Conservation (phyloP, 2,888 invertebrate species). For the Cheiracanthium punctorium region DNA sequence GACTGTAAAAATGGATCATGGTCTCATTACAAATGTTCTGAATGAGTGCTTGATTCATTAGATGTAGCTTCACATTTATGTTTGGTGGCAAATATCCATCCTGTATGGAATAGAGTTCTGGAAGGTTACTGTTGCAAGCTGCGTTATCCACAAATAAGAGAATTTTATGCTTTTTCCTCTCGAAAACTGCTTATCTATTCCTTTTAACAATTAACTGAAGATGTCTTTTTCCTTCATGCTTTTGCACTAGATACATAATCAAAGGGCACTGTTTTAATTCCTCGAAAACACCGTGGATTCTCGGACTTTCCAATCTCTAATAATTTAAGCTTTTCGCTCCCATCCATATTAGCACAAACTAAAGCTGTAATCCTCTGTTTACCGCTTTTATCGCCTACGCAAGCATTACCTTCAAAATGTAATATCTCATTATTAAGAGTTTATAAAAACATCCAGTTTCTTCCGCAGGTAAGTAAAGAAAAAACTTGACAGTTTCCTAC, state of each 20-base stretch:
- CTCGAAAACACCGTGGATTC: no score
- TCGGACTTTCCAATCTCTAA: not conserved
- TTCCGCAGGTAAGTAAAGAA: not conserved
- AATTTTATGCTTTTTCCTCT: not conserved
- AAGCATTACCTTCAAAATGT: not conserved
- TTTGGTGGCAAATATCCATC: no score
- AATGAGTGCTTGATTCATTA: no score
- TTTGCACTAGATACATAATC: not conserved
- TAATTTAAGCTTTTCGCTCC: not conserved
- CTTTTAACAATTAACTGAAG: not conserved
- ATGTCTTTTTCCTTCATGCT: not conserved
- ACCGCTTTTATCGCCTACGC: no score
- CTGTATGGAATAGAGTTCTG: not conserved
- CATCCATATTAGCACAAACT: not conserved
- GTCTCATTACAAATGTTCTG: no score
- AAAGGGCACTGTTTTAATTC: not conserved
- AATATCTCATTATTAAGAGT: not conserved
- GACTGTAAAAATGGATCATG: no score
- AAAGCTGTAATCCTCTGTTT: not conserved
- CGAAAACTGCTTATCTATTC: not conserved
- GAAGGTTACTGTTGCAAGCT: not conserved
- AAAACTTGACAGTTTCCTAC: not conserved
- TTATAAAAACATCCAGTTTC: not conserved
- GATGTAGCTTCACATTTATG: no score
- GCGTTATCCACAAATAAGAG: not conserved